Evolutionary conservation across 2,888 invertebrate genomes (phyloP).

Genomic region (Dioctria rufipes): DNA sequence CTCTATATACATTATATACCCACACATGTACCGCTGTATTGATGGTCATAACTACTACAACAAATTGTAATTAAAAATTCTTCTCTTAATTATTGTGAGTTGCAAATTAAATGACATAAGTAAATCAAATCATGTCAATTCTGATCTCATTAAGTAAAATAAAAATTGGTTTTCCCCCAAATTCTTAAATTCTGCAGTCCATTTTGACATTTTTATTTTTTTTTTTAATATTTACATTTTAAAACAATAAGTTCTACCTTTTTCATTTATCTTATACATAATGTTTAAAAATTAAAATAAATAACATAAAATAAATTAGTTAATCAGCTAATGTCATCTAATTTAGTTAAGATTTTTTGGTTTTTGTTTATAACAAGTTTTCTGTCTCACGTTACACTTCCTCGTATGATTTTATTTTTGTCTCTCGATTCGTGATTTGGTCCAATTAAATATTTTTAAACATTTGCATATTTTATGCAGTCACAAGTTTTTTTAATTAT

Average conservation of each 20-base stretch:
- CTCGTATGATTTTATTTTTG: neutral
- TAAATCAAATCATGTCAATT: too few species aligned
- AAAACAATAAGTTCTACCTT: neutral
- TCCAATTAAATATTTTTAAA: neutral
- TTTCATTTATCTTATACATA: neutral
- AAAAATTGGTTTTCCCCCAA: too few species aligned
- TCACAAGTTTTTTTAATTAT: neutral
- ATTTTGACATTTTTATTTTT: too few species aligned
- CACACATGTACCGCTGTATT: too few species aligned
- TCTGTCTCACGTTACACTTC: neutral
- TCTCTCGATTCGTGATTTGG: neutral
- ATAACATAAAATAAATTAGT: neutral
- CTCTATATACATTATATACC: too few species aligned
- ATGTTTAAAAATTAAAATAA: too few species aligned
- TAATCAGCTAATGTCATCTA: neutral
- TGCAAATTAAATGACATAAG: too few species aligned
- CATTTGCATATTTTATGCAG: conserved; percentile 7
- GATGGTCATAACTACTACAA: too few species aligned
- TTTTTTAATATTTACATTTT: neutral
- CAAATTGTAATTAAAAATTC: too few species aligned
- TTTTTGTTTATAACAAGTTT: neutral
- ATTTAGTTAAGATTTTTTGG: neutral
- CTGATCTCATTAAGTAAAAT: too few species aligned
- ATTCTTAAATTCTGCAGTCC: too few species aligned
- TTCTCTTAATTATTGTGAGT: too few species aligned